Evolutionary conservation across 2,888 invertebrate genomes (phyloP), one percentile per base, ranked within the genome.

Genomic region (Sepioteuthis lessoniana): DNA sequence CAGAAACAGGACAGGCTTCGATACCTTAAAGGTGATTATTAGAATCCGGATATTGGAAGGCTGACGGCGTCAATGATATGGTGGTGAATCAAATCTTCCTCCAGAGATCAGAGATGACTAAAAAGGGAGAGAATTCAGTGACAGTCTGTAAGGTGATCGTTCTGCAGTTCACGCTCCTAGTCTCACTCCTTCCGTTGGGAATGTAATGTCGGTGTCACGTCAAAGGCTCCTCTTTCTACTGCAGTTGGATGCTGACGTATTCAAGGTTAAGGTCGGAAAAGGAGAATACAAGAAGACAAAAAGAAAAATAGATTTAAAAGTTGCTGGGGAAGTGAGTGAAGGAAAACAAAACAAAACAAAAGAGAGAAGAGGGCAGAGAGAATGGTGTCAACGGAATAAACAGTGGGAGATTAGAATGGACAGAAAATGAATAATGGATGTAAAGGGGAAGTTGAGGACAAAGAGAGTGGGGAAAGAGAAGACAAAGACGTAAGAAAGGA

Each of bases 41-140:
- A 76, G 76, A 35, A n/a, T 76, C 76, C 76, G 35, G 76, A 76
- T 76, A 76, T 76, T 76, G 76, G n/a, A n/a, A 76, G n/a, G 76
- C 76, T 76, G 76, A n/a, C 35, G n/a, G n/a, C n/a, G 76, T 35
- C 19, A n/a, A 76, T 35, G 76, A n/a, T n/a, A 35, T 16, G 76
- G n/a, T 76, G n/a, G n/a, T 35, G 76, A 16, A n/a, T 76, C n/a
- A 76, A 76, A 76, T 35, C 76, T 76, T 76, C n/a, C 76, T 76
- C 76, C 76, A 10, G 76, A 76, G 76, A 76, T 76, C 76, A 76
- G 76, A 76, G 76, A 76, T 76, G 76, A n/a, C n/a, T n/a, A n/a
- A 35, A 35, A 35, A n/a, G 76, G n/a, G n/a, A 35, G n/a, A 76
- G n/a, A 76, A 76, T 76, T n/a, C n/a, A 76, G n/a, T n/a, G n/a